Evolutionary conservation across 2,888 invertebrate genomes (phyloP), one percentile per base, ranked within the genome.

Genomic region (Myopa tessellatipennis): DNA sequence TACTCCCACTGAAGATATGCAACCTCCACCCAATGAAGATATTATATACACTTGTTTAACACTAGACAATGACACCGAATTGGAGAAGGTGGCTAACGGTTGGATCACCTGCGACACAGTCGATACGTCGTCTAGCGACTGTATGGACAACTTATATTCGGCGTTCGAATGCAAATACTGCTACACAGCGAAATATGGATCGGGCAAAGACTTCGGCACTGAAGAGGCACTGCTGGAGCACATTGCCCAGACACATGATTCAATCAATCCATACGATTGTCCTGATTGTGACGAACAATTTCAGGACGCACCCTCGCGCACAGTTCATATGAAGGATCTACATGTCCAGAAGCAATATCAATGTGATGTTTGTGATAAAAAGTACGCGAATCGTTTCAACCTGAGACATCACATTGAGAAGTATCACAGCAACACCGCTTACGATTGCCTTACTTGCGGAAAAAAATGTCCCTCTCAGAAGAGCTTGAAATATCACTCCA

Each of bases 401-500:
- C 80, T 87, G 18, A 82, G 83, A 4, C 86, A 87, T 82, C 87
- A 87, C 63, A 69, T 85, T 2, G 88, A 87, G 79, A 87, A 87
- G 77, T 87, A 86, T 79, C 87, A 87, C 76, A 84, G 86, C 67
- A 87, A 87, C 16, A 84, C 84, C 36, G 87, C 86, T 79, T 87
- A 86, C 38, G 87, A 86, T 77, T 87, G 87, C 78, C 80, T 77
- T 1, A 76, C 83, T 65, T 87, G 87, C 45, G 87, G 83, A 34
- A 87, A 87, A 67, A 86, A 85, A n/a, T 87, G 87, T 78, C 85
- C 86, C 50, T 85, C 88, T 4, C 83, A 85, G 8, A 87, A 87
- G 76, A 87, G 88, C 63, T 80, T 87, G 4, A 87, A 84, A 60
- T 86, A 87, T 72, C 87, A 87, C 77, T 87, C 85, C 84, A 87